Evolutionary conservation across 1,140 invertebrate genomes (phyloP).

Genomic region (Geopemphigus sp.): DNA sequence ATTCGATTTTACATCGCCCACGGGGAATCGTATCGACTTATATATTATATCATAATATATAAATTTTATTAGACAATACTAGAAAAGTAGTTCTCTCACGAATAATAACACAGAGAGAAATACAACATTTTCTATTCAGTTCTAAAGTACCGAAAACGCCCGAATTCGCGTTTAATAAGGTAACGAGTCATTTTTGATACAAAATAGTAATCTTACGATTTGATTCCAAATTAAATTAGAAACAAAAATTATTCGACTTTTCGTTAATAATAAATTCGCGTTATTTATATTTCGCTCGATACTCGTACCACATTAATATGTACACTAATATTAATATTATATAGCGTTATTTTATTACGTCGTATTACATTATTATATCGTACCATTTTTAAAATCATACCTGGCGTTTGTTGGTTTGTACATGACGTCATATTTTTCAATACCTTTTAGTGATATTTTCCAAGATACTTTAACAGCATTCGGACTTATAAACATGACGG

Average conservation of each 20-base stretch:
- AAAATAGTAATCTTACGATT: too few species aligned
- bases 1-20: background rate
- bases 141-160: background rate
- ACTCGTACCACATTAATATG: too few species aligned
- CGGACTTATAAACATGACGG: constrained; percentile 77
- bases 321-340: too few species aligned
- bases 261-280: too few species aligned
- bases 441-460: constrained; percentile 70
- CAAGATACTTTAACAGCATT: constrained; percentile 78
- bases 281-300: too few species aligned
- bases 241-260: too few species aligned
- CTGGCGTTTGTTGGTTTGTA: constrained; percentile 78
- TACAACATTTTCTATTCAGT: background rate
- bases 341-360: too few species aligned
- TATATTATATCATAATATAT: background rate
- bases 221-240: too few species aligned
- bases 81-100: background rate
- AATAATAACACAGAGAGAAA: too few species aligned
- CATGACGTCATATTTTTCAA: constrained; percentile 82
- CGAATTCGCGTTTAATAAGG: background rate
- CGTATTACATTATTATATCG: too few species aligned
- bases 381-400: constrained; percentile 58
- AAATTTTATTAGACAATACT: background rate
- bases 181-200: background rate
- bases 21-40: background rate